Evolutionary conservation across 2,797 vertebrate species (phyloP).

Genomic region (Pseudochaenichthys georgianus): DNA sequence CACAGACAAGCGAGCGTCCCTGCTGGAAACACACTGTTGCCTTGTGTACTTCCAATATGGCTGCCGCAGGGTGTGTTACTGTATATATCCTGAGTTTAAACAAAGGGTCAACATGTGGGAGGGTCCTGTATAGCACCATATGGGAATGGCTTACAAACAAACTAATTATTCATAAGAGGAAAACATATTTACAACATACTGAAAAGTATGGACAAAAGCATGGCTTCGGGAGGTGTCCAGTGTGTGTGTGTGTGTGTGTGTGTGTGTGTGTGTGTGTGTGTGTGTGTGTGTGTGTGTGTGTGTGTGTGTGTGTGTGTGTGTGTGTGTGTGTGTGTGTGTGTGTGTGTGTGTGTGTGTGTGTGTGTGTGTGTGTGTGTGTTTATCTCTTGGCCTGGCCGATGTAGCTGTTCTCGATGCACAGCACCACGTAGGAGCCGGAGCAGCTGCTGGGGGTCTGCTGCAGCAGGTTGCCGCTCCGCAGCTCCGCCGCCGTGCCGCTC

Average conservation of each 20-base stretch:
- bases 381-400: conserved; percentile 77
- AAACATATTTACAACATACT: conserved; percentile 69
- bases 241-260: conserved; percentile 1
- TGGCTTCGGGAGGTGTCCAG: conserved; percentile 1
- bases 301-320: not conserved
- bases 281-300: not conserved
- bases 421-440: conserved; percentile 84
- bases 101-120: conserved; percentile 32
- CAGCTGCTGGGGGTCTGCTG: conserved; percentile 89
- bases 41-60: conserved; percentile 11
- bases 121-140: conserved; percentile 63
- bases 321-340: too few species aligned
- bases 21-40: not conserved
- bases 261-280: conserved; percentile 13
- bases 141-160: conserved; percentile 44
- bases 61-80: conserved; percentile 36
- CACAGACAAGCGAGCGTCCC: conserved; percentile 8
- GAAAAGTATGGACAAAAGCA: conserved; percentile 19
- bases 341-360: too few species aligned
- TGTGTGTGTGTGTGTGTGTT: conserved; percentile 1
- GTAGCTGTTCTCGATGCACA: conserved; percentile 96
- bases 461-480: conserved; percentile 86
- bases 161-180: conserved; percentile 39
- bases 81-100: conserved; percentile 55
- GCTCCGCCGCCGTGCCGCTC: conserved; percentile 87